Evolutionary conservation across 2,113 vertebrate species (phyloP), one percentile per base, ranked within the genome.

Genomic region (Narcine bancroftii): DNA sequence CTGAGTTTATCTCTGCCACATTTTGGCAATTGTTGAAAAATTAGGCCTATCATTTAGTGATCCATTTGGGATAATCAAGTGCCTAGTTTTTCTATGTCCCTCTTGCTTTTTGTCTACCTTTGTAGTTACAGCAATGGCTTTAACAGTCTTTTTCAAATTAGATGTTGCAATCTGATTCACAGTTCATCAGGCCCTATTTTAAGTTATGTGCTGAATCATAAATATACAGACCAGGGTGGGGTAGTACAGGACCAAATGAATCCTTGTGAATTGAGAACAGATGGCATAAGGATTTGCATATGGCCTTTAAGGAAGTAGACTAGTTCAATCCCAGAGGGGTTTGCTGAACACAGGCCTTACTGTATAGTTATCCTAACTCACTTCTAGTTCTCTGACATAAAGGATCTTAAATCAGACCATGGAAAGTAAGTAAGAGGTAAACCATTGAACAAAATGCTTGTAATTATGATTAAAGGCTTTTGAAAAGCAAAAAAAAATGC

Each of bases 191-290:
- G 53, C 26, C 47, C 19, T 45, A 66, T 69, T 65, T 91, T 69
- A n/a, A 29, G 63, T 89, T 65, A 36, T 21, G 26, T 56, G 29
- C 65, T 89, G 50, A 83, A 85, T 85, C 29, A 53, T 60, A 47
- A 60, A 26, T 47, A 39, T 69, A 45, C 36, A 26, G 66, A 24
- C 66, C 26, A 21, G 24, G 66, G 66, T 69, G 66, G 39, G 87
- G 63, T 66, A 39, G 87, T 66, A 45, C n/a, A 69, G 87, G 45
- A 91, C 65, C 63, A 89, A 91, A 66, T 69, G 63, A 63, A 65
- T 89, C 53, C 65, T 33, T 89, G 60, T 69, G 87, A 66, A 91
- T 69, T 91, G 87, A 91, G 66, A 91, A 91, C 87, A 91, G 87
- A 91, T 45, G 63, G 39, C 87, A 66, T 91, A 45, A 66, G 39